Evolutionary conservation across 2,888 invertebrate species (phyloP), one percentile per base, ranked within the genome.

Genomic region (Coelogynopora nodosa): DNA sequence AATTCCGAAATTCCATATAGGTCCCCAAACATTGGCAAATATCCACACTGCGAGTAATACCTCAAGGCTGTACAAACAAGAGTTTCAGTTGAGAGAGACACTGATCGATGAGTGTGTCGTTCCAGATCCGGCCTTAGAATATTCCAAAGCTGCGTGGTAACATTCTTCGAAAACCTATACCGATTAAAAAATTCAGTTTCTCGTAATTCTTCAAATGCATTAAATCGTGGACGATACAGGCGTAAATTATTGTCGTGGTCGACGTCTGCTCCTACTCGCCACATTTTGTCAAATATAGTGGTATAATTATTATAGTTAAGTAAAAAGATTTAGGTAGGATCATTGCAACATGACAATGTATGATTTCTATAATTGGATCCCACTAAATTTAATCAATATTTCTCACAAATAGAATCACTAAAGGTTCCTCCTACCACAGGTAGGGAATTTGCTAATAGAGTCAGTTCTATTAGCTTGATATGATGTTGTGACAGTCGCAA

Each of bases 51-150:
- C n/a, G n/a, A n/a, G n/a, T n/a, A n/a, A n/a, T n/a, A n/a, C n/a
- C n/a, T n/a, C n/a, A n/a, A n/a, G n/a, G n/a, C n/a, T n/a, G n/a
- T n/a, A n/a, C n/a, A n/a, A n/a, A n/a, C n/a, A n/a, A n/a, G n/a
- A n/a, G n/a, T n/a, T n/a, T n/a, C n/a, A 49, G 49, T 49, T 5
- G 28, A 23, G n/a, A 23, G 5, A n/a, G 81, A 5, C 23, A 13
- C 23, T 80, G 81, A 27, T 26, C 13, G 23, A n/a, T 80, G 28
- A 26, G 23, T n/a, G 81, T n/a, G 26, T n/a, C 81, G 13, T 80
- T 80, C 74, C 23, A 84, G 86, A 86, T 2, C 85, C 88, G 89
- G 88, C 23, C 82, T 85, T 26, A 82, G 87, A 13, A 87, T 87
- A 67, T 87, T 88, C 88, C 86, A 49, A 49, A 49, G 49, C 49